Percentiles rank a stretch among this genome's conserved stretches.
Evolutionary conservation across 2,797 vertebrate species (phyloP).

Genomic region (Anabacerthia variegaticeps): DNA sequence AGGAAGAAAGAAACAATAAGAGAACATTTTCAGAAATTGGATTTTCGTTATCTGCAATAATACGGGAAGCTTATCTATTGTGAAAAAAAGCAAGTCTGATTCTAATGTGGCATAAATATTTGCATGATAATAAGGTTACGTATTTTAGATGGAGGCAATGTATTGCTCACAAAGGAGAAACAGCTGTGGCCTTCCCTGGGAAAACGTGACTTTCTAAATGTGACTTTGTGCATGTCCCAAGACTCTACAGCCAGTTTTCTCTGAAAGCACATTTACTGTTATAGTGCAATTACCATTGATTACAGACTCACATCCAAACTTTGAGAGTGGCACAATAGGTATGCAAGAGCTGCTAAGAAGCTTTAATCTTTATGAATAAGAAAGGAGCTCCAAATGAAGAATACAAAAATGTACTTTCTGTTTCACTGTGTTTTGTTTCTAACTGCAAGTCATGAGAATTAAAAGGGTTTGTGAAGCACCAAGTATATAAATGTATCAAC

Average conservation of each 20-base stretch:
- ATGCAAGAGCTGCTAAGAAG: not conserved
- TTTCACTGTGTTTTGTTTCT: not conserved
- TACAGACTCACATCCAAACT: not conserved
- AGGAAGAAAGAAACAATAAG: conserved; percentile 33
- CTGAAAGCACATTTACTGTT: not conserved
- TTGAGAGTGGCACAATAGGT: not conserved
- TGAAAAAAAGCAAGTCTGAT: conserved; percentile 18
- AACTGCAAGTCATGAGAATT: not conserved
- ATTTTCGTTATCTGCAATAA: conserved; percentile 46
- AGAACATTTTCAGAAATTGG: conserved; percentile 48
- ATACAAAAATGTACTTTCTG: not conserved
- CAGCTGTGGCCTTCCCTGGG: not conserved
- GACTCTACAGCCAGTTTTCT: not conserved
- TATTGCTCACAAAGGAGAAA: not conserved
- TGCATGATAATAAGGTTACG: conserved; percentile 38
- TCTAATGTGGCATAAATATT: conserved; percentile 51
- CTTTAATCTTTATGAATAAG: not conserved
- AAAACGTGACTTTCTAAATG: not conserved
- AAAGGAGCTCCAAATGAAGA: not conserved
- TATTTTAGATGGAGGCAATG: conserved; percentile 8
- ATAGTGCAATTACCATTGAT: not conserved
- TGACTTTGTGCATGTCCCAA: not conserved
- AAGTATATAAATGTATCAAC: not conserved
- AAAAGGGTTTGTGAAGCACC: not conserved
- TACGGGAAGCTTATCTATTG: conserved; percentile 44